Conservation (phyloP, 2,797 vertebrate genomes). For the Trichosurus vulpecula region DNA sequence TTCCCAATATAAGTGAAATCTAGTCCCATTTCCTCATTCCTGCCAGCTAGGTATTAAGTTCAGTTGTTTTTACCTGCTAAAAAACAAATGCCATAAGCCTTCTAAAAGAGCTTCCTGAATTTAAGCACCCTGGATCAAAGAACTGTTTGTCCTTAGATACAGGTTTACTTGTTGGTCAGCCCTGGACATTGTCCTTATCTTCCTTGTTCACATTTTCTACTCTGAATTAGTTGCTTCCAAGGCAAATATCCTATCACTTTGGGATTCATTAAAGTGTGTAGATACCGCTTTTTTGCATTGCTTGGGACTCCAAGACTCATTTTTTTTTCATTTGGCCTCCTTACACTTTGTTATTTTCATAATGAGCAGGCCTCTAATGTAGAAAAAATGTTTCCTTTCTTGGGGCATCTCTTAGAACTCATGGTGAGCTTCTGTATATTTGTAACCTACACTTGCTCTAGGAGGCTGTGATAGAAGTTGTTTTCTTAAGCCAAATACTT, state of each 20-base stretch:
- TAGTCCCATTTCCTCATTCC: not conserved
- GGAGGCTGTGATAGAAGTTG: slow-evolving; percentile 16
- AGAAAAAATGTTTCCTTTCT: not conserved
- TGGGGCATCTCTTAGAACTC: not conserved
- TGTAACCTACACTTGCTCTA: slow-evolving; percentile 24
- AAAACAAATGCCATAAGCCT: not conserved
- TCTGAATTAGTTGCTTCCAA: not conserved
- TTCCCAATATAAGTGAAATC: not conserved
- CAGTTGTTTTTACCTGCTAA: not conserved
- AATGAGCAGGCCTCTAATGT: not conserved
- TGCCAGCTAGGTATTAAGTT: not conserved
- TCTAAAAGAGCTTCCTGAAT: not conserved
- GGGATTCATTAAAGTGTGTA: not conserved
- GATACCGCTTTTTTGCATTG: not conserved
- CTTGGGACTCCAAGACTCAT: not conserved
- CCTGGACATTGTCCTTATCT: not conserved
- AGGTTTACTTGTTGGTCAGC: not conserved
- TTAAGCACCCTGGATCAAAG: too few species aligned
- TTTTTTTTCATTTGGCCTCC: not conserved
- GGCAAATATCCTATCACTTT: not conserved
- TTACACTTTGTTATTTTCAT: not conserved
- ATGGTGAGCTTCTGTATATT: not conserved
- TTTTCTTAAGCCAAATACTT: slow-evolving; percentile 5
- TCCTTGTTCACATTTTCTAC: not conserved
- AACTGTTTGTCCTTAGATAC: too few species aligned